These are phyloP conservation scores for Volucella inflata DNA, from an alignment of 2,888 invertebrate species.

Conservation along the genomic window DNA sequence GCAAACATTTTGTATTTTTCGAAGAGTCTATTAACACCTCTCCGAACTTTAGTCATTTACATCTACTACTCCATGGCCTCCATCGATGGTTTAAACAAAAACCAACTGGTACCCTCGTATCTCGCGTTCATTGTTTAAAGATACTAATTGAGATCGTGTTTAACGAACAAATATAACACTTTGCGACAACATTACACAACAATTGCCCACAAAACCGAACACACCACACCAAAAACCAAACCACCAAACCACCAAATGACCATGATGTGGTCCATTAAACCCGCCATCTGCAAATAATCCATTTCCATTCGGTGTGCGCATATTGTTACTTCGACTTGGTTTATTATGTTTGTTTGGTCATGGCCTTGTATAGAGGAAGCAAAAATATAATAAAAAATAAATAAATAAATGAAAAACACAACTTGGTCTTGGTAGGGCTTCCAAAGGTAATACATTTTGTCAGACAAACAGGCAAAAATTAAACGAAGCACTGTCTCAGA, in stretches of 20 bases:
- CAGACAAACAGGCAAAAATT: slow-evolving; percentile 37
- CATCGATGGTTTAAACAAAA: slow-evolving; percentile 1
- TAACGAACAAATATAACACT: slow-evolving; percentile 56
- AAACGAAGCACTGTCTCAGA: slow-evolving; percentile 51
- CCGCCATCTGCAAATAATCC: slow-evolving; percentile 53
- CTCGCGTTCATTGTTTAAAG: slow-evolving; percentile 34
- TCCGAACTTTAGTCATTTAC: background rate
- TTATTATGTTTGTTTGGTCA: slow-evolving; percentile 29
- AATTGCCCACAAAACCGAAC: background rate
- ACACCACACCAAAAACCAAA: background rate
- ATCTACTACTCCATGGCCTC: slow-evolving; percentile 14
- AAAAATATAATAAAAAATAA: background rate
- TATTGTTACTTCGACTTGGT: too few relatives aligned
- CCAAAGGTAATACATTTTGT: slow-evolving; percentile 1
- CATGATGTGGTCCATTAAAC: slow-evolving; percentile 67
- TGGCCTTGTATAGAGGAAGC: slow-evolving; percentile 35
- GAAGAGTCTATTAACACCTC: slow-evolving; percentile 39
- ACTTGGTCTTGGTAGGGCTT: slow-evolving; percentile 1
- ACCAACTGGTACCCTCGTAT: slow-evolving; percentile 1
- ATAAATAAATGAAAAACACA: background rate
- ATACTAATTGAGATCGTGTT: slow-evolving; percentile 57
- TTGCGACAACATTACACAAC: slow-evolving; percentile 51
- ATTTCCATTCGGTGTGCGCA: background rate
- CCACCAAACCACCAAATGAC: slow-evolving; percentile 51
- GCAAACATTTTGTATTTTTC: slow-evolving; percentile 19